Base-by-base conservation (phyloP, 2,113 vertebrate species). In the Brienomyrus brachyistius region DNA sequence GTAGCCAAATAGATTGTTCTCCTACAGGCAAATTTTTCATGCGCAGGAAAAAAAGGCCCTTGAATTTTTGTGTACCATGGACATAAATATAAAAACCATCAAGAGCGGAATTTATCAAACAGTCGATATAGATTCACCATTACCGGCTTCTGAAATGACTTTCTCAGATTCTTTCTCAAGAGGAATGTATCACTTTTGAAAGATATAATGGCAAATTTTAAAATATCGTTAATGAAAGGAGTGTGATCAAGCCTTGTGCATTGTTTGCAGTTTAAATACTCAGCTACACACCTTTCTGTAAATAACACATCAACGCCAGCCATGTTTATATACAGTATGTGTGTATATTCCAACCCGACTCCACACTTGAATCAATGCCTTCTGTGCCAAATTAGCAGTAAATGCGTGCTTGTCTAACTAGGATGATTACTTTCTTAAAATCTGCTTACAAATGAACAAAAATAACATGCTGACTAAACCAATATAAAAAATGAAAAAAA, bases 1-100 rank as follows among this genome's bases (percentile, higher is more conserved):
- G n/a, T 56, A 35, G 52, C 51, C 83, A 85, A 74, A 87, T 84
- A 40, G 48, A 88, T 13, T 66, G 54, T 88, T 40, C n/a, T 23
- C 19, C 35, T 88, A 66, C 9, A 21, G 52, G 56, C 40, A 88
- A 90, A 74, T 88, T 87, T 35, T 31, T 87, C 85, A 87, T 31
- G 31, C 35, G 50, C 84, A 51, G 47, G 31, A 86, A 85, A 31
- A 19, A 83, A 48, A 84, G 7, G 48, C 8, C 43, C 82, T 0
- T 48, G 19, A 48, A 48, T 84, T 84, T 48, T 48, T 84, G 35
- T 43, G 35, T 43, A 70, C 62, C 9, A 10, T 31, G n/a, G n/a
- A 31, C 62, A 31, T 11, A 31, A 70, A 13, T 70, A 31, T 80
- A 43, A 80, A 43, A 80, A 43, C 31, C 13, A 74, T 74, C 11